These are phyloP conservation scores for Gavia stellata DNA, from an alignment of 2,113 vertebrate species.

Conservation along the genomic window DNA sequence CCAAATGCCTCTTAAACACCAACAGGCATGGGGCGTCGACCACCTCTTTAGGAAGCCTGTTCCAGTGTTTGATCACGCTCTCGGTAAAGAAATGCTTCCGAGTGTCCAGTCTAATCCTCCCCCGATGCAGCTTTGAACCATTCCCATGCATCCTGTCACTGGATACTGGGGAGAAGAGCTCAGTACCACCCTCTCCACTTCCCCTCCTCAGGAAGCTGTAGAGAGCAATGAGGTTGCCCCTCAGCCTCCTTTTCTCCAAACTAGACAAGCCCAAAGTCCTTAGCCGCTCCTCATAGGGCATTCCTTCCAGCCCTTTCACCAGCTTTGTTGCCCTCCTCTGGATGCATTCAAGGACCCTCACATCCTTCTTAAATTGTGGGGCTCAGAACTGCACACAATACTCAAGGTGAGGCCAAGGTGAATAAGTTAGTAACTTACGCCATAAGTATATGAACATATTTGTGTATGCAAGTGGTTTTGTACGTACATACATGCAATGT, in stretches of 20 bases:
- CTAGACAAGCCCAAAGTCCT: background rate
- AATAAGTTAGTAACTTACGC: background rate
- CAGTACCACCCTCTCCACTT: background rate
- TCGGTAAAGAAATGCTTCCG: background rate
- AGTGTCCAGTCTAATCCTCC: background rate
- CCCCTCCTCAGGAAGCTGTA: background rate
- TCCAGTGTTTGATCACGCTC: background rate
- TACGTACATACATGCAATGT: background rate
- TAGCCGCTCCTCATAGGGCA: background rate
- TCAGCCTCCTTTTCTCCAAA: background rate
- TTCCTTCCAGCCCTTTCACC: background rate
- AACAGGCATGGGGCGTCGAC: fast-evolving
- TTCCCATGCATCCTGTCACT: fast-evolving
- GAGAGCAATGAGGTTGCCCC: background rate
- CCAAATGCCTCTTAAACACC: background rate
- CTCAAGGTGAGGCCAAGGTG: background rate
- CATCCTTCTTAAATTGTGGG: background rate
- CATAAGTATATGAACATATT: background rate
- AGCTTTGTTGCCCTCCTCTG: background rate
- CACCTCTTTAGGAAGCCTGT: background rate
- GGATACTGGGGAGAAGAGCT: background rate
- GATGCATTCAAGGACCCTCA: background rate
- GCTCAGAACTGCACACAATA: background rate
- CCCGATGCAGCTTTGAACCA: background rate
- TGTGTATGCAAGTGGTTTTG: background rate